Conservation (phyloP, 2,113 vertebrate species). For the Saccopteryx bilineata region DNA sequence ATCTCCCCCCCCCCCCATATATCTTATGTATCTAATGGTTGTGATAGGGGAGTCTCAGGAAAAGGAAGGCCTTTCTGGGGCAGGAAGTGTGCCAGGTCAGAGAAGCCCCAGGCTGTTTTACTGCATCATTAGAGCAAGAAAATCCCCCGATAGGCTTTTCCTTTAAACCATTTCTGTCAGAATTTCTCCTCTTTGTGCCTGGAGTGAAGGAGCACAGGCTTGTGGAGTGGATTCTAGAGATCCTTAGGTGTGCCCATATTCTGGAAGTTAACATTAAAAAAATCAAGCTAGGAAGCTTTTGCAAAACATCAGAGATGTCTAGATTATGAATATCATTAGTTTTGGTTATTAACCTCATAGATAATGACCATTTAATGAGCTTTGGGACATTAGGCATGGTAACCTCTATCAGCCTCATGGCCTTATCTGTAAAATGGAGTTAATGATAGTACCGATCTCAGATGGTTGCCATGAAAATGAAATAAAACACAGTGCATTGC, state of each 20-base stretch:
- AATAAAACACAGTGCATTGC: background rate
- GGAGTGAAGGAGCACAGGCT: background rate
- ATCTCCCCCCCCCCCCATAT: background rate
- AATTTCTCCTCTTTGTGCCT: background rate
- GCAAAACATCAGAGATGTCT: constrained; percentile 39
- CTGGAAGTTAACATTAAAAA: constrained; percentile 54
- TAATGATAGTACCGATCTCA: constrained; percentile 58
- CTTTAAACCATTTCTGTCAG: constrained; percentile 27
- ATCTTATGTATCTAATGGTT: background rate
- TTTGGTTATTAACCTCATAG: constrained; percentile 51
- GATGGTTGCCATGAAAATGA: constrained; percentile 57
- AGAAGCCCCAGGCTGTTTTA: background rate
- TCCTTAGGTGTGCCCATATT: background rate
- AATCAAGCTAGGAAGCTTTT: constrained; percentile 15
- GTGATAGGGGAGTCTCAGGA: background rate
- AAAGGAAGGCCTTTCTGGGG: background rate
- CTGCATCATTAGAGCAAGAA: background rate
- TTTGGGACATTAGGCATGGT: constrained; percentile 64
- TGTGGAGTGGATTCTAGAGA: background rate
- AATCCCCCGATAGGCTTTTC: constrained; percentile 32
- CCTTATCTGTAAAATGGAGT: constrained; percentile 55
- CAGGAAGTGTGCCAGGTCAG: background rate
- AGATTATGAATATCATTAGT: constrained; percentile 61
- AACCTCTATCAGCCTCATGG: constrained; percentile 36
- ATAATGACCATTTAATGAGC: constrained; percentile 61